These are phyloP conservation scores for Ailuropoda melanoleuca DNA, from an alignment of 2,113 vertebrate species.

Conservation along the genomic window DNA sequence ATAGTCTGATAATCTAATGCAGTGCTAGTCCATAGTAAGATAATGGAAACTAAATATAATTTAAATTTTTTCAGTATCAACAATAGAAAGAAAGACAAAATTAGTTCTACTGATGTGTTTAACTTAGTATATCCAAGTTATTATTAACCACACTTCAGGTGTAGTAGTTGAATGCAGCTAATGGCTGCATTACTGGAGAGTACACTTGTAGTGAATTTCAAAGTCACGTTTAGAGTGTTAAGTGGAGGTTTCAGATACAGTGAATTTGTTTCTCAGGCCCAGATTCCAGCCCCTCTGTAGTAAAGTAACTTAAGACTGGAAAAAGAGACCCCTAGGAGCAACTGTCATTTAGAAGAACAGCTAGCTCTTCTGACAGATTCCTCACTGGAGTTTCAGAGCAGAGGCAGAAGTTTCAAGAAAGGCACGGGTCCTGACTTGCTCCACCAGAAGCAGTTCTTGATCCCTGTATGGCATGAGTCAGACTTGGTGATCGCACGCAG, in stretches of 20 bases:
- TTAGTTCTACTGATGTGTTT: not conserved
- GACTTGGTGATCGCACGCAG: not conserved
- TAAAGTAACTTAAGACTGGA: not conserved
- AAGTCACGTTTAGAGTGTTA: not conserved
- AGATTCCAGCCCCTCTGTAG: not conserved
- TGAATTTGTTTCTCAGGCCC: not conserved
- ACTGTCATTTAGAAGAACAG: not conserved
- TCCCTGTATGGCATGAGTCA: not conserved
- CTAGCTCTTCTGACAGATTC: not conserved
- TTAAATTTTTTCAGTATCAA: not conserved
- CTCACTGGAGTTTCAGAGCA: not conserved
- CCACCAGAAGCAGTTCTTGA: not conserved
- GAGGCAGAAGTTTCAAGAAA: not conserved
- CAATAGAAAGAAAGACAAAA: not conserved
- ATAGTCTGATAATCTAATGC: not conserved
- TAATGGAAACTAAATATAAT: not conserved
- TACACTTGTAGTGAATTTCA: not conserved
- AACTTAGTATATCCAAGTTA: not conserved
- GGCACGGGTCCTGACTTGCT: not conserved
- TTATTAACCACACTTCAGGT: not conserved
- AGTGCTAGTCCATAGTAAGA: not conserved
- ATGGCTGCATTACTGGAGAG: not conserved
- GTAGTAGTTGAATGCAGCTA: not conserved
- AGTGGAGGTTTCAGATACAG: not conserved
- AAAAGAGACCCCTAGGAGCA: not conserved